A percentile compares a stretch with the other conserved stretches of the same genome.
phyloP scores from a whole-genome alignment of 2,113 vertebrate genomes.

The Ranitomeya variabilis region DNA sequence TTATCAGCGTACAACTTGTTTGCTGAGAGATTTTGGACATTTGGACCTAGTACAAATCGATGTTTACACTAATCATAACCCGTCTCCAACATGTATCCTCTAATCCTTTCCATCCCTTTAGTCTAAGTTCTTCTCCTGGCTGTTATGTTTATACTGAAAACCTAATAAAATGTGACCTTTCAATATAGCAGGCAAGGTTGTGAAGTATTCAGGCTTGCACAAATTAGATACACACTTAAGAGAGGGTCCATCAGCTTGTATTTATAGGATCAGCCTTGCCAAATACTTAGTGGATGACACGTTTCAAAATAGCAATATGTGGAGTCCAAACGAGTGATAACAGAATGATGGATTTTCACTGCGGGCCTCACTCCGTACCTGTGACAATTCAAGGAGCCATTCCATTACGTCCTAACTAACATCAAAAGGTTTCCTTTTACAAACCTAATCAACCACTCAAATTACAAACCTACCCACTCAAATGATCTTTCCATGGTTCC shows the following conservation, averaged over 20 bases:
- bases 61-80: neutral
- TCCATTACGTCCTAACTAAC: constrained; percentile 7
- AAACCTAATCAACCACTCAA: constrained; percentile 54
- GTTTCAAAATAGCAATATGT: constrained; percentile 30
- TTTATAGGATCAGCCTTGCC: constrained; percentile 50
- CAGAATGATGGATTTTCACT: constrained; percentile 16
- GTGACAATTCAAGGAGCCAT: constrained; percentile 17
- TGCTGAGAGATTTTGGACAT: too few relatives aligned
- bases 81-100: neutral
- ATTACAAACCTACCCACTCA: constrained; percentile 12
- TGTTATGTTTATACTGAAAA: neutral
- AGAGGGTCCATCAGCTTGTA: constrained; percentile 1
- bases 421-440: constrained; percentile 25
- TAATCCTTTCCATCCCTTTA: neutral
- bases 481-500: constrained; percentile 59
- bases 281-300: neutral
- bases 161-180: constrained; percentile 19
- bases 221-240: neutral
- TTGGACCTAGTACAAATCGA: neutral
- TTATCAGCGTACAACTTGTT: too few relatives aligned
- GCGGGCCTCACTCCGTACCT: constrained; percentile 31
- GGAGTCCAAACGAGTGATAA: constrained; percentile 15
- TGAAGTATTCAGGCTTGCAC: neutral
- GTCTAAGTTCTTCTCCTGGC: neutral
- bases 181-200: neutral